These are phyloP conservation scores for Micrastur ruficollis DNA, from an alignment of 2,797 vertebrate species.

Conservation along the genomic window DNA sequence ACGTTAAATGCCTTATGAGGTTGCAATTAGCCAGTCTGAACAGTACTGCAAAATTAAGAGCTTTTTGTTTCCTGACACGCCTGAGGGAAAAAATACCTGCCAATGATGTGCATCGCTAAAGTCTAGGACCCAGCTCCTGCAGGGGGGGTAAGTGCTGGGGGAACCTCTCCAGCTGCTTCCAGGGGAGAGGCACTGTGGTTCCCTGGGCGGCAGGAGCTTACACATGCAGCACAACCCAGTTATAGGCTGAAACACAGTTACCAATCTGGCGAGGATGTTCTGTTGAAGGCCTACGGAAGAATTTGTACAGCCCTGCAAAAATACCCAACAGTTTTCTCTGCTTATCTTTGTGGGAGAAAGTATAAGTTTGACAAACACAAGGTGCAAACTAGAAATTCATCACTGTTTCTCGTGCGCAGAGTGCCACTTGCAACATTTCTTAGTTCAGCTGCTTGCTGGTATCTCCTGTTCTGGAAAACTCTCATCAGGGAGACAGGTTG, in stretches of 20 bases:
- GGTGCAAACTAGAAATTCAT: not conserved
- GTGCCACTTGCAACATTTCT: not conserved
- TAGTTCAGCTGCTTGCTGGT: not conserved
- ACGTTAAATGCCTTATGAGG: not conserved
- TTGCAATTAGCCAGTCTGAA: not conserved
- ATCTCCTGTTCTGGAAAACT: not conserved
- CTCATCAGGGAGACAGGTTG: not conserved
- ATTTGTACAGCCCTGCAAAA: not conserved
- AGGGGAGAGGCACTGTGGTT: not conserved
- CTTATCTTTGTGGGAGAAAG: not conserved
- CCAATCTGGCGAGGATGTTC: not conserved
- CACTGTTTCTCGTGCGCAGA: fast-evolving
- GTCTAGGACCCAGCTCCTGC: not conserved
- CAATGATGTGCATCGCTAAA: fast-evolving
- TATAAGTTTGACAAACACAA: not conserved
- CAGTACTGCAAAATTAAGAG: not conserved
- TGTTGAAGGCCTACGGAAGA: not conserved
- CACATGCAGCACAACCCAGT: fast-evolving
- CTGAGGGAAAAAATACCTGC: not conserved
- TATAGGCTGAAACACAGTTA: not conserved
- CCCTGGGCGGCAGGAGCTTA: not conserved
- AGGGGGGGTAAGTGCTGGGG: not conserved
- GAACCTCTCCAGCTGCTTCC: not conserved
- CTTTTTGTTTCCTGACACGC: not conserved
- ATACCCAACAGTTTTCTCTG: not conserved